These are phyloP conservation scores for Protophormia terraenovae DNA, from an alignment of 2,888 invertebrate genomes.

Conservation along the genomic window DNA sequence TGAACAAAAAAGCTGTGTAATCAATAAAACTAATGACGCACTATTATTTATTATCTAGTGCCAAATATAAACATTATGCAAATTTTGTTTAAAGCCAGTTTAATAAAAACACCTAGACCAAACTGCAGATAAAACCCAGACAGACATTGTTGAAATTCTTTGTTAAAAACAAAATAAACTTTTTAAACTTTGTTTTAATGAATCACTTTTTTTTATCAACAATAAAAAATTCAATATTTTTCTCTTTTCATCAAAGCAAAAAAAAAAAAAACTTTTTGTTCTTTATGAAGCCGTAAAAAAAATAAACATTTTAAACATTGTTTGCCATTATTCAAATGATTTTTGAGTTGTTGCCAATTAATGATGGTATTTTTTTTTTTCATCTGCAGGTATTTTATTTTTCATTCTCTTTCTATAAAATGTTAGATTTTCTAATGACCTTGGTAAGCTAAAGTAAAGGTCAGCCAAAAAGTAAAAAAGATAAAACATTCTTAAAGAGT, in stretches of 20 bases:
- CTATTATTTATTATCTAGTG: too few species aligned
- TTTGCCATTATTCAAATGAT: constrained; percentile 22
- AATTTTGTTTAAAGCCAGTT: constrained; percentile 23
- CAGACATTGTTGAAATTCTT: neutral
- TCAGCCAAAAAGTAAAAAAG: neutral
- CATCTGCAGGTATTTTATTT: constrained; percentile 23
- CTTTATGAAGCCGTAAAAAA: too few species aligned
- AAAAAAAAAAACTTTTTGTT: neutral
- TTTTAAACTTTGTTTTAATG: neutral
- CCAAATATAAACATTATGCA: too few species aligned
- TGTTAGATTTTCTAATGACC: constrained; percentile 38
- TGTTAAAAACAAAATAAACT: neutral
- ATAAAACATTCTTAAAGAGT: constrained; percentile 12
- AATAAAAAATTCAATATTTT: neutral
- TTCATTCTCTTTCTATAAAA: neutral
- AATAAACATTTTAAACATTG: constrained; percentile 10
- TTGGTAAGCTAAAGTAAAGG: constrained; percentile 40
- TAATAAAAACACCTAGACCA: neutral
- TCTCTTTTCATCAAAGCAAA: neutral
- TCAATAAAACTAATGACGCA: neutral
- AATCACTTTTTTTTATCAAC: neutral
- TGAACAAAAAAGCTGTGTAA: neutral
- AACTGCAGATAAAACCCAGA: neutral
- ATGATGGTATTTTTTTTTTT: constrained; percentile 27
- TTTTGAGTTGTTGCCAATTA: constrained; percentile 57